A percentile compares a stretch with the other conserved stretches of the same genome.
phyloP scores from a whole-genome alignment of 2,888 invertebrate species.

The Dasypolia templi region DNA sequence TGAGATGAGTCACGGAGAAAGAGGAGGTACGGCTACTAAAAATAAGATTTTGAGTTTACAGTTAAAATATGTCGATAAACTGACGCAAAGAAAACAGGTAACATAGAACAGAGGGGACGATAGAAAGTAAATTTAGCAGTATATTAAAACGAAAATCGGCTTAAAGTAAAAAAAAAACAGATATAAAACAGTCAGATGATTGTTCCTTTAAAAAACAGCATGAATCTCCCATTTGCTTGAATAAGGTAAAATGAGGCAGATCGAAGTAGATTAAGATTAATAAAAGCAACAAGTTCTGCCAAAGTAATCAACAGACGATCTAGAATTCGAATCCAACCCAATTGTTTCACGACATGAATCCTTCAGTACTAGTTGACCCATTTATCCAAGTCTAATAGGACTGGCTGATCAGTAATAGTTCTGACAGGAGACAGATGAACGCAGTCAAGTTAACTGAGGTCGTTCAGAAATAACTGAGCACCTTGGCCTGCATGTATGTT shows the following conservation, averaged over 20 bases:
- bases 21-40: not conserved
- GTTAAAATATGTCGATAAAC: not conserved
- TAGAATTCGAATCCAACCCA: not conserved
- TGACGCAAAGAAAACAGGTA: not conserved
- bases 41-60: not conserved
- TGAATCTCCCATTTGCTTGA: not conserved
- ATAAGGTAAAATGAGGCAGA: not conserved
- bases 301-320: not conserved
- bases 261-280: not conserved
- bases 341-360: conserved; percentile 13
- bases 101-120: not conserved
- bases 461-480: conserved; percentile 51
- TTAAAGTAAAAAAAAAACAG: not conserved
- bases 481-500: conserved; percentile 55
- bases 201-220: not conserved
- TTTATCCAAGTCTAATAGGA: conserved; percentile 9
- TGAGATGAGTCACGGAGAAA: not conserved
- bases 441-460: conserved; percentile 40
- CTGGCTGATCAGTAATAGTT: conserved; percentile 5
- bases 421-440: conserved; percentile 31
- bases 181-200: not conserved
- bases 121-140: not conserved
- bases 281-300: not conserved
- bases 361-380: not conserved
- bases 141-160: not conserved